Evolutionary conservation across 2,797 vertebrate species (phyloP), one percentile per base, ranked within the genome.

Genomic region (Tragelaphus oryx): DNA sequence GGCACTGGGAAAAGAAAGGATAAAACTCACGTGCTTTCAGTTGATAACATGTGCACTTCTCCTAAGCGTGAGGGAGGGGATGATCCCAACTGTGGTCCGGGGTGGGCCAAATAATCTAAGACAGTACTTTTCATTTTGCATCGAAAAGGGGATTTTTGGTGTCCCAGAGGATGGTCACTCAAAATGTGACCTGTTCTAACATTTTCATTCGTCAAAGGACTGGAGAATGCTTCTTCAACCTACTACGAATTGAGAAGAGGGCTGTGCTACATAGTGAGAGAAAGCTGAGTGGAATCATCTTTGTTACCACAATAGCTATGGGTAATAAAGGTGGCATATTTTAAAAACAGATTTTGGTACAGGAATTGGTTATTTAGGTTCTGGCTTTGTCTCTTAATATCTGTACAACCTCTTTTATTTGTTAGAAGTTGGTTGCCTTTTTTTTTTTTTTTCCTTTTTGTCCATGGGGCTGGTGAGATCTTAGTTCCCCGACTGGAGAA

Each of bases 1-100:
- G 93, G 90, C 85, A 55, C 93, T 95, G 65, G 86, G 74, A 97
- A 90, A 94, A 95, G 91, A 94, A 94, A 85, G 60, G 82, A 78
- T 90, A 90, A 81, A 97, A 90, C 74, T 95, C 83, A 1, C 1
- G 5, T 13, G n/a, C 84, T 93, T 94, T 88, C 74, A 82, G 95
- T 93, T 93, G 95, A 57, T 95, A 74, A 74, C 75, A 16, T 55
- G 26, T 62, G 41, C 1, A 26, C 54, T 74, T 80, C 22, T 86
- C 74, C 68, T 37, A 22, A 52, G 54, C n/a, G 1, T 57, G 87
- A 59, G 74, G 0, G 30, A 74, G 74, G 62, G 24, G 60, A 8
- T 57, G n/a, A 13, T 79, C 89, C 93, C 44, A 76, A 22, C 50
- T 59, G 14, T 52, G 50, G 22, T 92, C 13, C 24, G 6, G 55